Evolutionary conservation across 2,888 invertebrate genomes (phyloP).

Genomic region (Ophonus ardosiacus): DNA sequence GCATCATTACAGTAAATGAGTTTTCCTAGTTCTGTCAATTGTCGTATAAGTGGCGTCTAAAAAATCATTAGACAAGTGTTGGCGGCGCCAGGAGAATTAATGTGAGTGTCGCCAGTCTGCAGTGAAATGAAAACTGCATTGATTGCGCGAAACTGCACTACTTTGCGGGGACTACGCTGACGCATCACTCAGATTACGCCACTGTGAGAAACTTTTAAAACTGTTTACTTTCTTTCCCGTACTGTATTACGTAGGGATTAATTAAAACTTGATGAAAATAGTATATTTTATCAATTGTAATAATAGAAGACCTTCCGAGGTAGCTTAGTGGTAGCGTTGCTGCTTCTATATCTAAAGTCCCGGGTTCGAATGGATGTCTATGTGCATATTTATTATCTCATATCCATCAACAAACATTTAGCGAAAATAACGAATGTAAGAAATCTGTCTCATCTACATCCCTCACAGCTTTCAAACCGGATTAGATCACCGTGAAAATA

Average conservation of each 20-base stretch:
- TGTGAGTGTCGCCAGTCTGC: slow-evolving; percentile 24
- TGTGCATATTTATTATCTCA: too few relatives aligned
- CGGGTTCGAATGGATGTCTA: too few relatives aligned
- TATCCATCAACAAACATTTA: too few relatives aligned
- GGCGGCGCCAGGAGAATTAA: slow-evolving; percentile 35
- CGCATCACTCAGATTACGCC: slow-evolving; percentile 8
- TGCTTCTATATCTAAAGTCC: too few relatives aligned
- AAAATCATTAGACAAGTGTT: slow-evolving; percentile 35
- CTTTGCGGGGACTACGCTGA: background rate
- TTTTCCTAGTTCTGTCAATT: slow-evolving; percentile 31
- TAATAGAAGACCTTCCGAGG: background rate
- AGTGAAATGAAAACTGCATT: background rate
- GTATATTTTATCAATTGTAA: background rate
- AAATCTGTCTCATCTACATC: too few relatives aligned
- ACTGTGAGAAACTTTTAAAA: background rate
- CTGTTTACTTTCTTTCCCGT: background rate
- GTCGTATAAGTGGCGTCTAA: slow-evolving; percentile 29
- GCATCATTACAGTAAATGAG: slow-evolving; percentile 13
- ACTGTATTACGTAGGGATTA: background rate
- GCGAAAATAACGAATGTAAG: too few relatives aligned
- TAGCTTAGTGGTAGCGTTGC: too few relatives aligned
- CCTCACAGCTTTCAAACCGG: too few relatives aligned
- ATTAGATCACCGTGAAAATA: too few relatives aligned
- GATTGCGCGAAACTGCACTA: background rate
- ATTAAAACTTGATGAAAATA: background rate